Evolutionary conservation across 2,113 vertebrate genomes (phyloP).

Genomic region (Sarotherodon lohbergeri): DNA sequence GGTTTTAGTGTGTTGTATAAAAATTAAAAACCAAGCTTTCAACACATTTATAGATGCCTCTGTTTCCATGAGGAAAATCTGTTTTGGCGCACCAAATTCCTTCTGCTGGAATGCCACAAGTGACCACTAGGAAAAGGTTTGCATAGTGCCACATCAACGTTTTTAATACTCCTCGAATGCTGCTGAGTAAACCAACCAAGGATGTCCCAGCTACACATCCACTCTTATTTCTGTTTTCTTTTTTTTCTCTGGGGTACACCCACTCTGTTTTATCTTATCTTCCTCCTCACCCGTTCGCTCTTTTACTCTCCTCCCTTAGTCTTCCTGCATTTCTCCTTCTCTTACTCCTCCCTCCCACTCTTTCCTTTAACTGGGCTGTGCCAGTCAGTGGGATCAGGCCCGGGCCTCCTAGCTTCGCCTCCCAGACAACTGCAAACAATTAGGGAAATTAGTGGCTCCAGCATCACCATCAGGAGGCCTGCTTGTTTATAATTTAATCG

Average conservation of each 20-base stretch:
- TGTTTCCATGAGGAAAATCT: not conserved
- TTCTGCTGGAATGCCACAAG: not conserved
- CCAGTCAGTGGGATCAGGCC: conserved; percentile 71
- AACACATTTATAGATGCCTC: not conserved
- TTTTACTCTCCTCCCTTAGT: not conserved
- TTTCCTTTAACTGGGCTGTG: conserved; percentile 71
- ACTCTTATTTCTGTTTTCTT: not conserved
- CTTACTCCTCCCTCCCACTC: not conserved
- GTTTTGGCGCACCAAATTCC: not conserved
- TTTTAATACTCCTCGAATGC: conserved; percentile 78
- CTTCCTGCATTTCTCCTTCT: not conserved
- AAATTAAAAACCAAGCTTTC: not conserved
- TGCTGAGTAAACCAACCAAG: conserved; percentile 72
- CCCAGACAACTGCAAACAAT: conserved; percentile 99
- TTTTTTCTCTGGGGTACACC: not conserved
- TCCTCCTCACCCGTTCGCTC: conserved; percentile 62
- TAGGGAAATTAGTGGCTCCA: conserved; percentile 99
- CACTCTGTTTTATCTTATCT: not conserved
- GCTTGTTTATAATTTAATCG: conserved; percentile 99
- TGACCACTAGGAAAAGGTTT: not conserved
- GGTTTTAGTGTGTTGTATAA: no score
- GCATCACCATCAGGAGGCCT: conserved; percentile 99
- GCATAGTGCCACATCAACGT: not conserved
- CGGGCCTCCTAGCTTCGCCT: conserved; percentile 76
- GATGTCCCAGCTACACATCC: conserved; percentile 69